phyloP scores from a whole-genome alignment of 2,888 invertebrate species.

The Homarus gammarus region DNA sequence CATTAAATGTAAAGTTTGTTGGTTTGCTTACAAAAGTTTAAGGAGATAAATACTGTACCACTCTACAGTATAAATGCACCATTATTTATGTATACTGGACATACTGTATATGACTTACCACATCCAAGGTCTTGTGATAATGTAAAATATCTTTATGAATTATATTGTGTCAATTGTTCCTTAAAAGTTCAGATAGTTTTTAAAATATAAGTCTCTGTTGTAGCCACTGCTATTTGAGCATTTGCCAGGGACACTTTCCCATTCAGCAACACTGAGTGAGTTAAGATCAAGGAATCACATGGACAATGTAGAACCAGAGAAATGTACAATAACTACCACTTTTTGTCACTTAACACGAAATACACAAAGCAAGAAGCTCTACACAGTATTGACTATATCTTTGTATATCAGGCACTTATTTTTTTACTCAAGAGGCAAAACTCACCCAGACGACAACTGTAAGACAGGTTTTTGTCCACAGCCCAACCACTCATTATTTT shows the following conservation, averaged over 20 bases:
- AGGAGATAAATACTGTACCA: no score
- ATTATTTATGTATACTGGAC: no score
- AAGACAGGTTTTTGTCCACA: no score
- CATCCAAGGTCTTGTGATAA: no score
- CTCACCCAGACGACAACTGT: neutral
- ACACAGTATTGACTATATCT: neutral
- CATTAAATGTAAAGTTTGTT: no score
- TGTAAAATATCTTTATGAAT: no score
- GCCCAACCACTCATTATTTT: no score
- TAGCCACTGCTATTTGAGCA: neutral
- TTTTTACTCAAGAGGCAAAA: neutral
- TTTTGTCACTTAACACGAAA: neutral
- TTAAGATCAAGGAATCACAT: neutral
- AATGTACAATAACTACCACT: neutral
- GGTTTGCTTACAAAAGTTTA: no score
- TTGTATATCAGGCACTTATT: conserved; percentile 4
- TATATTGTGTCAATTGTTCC: no score
- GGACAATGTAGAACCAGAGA: neutral
- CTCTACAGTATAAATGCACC: no score
- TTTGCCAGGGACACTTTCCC: neutral
- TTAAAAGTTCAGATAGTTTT: no score
- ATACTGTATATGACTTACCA: no score
- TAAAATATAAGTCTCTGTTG: neutral
- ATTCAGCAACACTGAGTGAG: neutral
- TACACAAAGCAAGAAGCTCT: neutral